Percentiles rank a stretch among this genome's conserved stretches.
Conservation (phyloP, 1,140 invertebrate species). For the Hylyphantes graminicola region DNA sequence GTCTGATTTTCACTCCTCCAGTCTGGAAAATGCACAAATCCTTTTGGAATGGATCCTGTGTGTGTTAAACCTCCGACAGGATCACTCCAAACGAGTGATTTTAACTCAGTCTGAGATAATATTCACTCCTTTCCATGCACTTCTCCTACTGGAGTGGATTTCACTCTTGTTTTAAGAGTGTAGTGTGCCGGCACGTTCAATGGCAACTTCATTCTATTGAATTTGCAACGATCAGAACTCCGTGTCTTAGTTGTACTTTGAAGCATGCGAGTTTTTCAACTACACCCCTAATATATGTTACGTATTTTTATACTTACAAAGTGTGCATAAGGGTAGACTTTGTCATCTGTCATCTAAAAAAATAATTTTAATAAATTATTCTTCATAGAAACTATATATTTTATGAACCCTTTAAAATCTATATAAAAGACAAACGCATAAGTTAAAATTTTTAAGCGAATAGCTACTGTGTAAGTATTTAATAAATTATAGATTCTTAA, state of each 20-base stretch:
- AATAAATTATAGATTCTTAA: background rate
- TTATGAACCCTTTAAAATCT: too few species aligned
- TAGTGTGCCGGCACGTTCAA: background rate
- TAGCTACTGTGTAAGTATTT: background rate
- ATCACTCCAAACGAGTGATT: too few species aligned
- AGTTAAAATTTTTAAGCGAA: background rate
- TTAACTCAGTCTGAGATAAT: too few species aligned
- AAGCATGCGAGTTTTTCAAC: background rate
- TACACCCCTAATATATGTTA: background rate
- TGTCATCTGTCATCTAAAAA: background rate
- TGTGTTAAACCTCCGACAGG: too few species aligned
- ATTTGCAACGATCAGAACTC: background rate
- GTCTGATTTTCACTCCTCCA: too few species aligned
- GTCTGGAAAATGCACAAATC: too few species aligned
- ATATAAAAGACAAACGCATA: background rate
- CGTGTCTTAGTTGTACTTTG: background rate
- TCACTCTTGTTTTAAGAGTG: background rate
- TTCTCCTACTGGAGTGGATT: too few species aligned
- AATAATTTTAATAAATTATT: background rate
- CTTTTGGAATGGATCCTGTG: too few species aligned
- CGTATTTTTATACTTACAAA: slow-evolving; percentile 1
- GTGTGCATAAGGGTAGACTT: slow-evolving; percentile 3
- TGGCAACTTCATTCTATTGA: background rate
- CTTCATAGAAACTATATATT: background rate
- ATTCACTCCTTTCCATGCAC: too few species aligned